Conservation (phyloP, 2,888 invertebrate genomes). For the Conus canariensis region DNA sequence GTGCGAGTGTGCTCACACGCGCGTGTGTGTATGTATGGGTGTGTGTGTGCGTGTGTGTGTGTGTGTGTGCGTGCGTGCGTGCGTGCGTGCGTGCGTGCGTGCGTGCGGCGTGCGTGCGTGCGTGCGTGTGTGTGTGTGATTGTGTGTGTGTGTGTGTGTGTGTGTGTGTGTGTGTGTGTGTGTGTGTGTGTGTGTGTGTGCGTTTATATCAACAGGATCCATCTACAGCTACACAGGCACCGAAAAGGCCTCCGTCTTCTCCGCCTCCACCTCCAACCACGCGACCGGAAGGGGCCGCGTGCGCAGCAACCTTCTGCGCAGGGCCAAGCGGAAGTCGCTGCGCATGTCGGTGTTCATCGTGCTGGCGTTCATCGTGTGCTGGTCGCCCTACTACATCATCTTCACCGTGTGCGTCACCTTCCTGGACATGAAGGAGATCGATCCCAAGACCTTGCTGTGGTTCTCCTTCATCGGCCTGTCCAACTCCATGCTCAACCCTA, state of each 20-base stretch:
- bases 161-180: neutral
- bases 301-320: constrained; percentile 73
- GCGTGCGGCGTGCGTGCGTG: neutral
- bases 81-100: no score
- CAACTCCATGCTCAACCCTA: constrained; percentile 90
- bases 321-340: constrained; percentile 76
- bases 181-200: neutral
- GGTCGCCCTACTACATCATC: constrained; percentile 92
- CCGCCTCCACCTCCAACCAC: constrained; percentile 46
- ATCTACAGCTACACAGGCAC: neutral
- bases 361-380: constrained; percentile 89
- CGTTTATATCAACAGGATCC: neutral
- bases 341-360: constrained; percentile 91
- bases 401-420: constrained; percentile 88
- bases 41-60: no score
- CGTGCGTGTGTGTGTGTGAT: neutral
- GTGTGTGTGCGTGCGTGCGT: no score
- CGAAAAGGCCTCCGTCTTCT: constrained; percentile 46
- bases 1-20: no score
- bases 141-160: neutral
- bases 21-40: no score
- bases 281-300: constrained; percentile 61
- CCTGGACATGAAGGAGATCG: constrained; percentile 63
- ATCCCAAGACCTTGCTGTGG: constrained; percentile 81
- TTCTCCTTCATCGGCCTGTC: constrained; percentile 93